Evolutionary conservation across 2,797 vertebrate species (phyloP).

Genomic region (Novumbra hubbsi): DNA sequence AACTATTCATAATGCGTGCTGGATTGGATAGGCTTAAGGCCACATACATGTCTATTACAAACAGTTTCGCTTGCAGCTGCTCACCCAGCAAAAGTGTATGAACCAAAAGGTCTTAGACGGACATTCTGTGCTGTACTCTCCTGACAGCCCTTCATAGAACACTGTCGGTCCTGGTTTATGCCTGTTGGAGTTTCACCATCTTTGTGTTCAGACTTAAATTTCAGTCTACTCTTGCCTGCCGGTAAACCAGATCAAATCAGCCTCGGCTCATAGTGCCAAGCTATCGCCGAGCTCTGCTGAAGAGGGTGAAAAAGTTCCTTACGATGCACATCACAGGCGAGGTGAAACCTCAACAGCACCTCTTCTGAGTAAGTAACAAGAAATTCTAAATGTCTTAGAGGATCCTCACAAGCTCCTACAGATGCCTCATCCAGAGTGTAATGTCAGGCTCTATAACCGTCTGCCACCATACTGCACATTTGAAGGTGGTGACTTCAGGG

Average conservation of each 20-base stretch:
- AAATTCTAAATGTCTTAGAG: no score
- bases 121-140: not conserved
- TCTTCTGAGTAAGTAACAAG: no score
- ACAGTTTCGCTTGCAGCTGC: not conserved
- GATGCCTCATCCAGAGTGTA: no score
- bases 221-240: not conserved
- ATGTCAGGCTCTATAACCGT: no score
- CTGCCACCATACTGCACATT: no score
- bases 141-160: not conserved
- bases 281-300: no score
- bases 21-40: not conserved
- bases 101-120: not conserved
- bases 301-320: no score
- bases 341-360: no score
- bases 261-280: no score
- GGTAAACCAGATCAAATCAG: not conserved
- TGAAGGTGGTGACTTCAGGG: no score
- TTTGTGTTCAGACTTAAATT: not conserved
- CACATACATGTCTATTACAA: not conserved
- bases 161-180: not conserved
- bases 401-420: no score
- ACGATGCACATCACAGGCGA: no score
- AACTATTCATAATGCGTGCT: not conserved
- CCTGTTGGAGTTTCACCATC: not conserved
- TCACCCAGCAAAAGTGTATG: not conserved